Evolutionary conservation across 2,888 invertebrate species (phyloP), one percentile per base, ranked within the genome.

Genomic region (Steinernema scapterisci): DNA sequence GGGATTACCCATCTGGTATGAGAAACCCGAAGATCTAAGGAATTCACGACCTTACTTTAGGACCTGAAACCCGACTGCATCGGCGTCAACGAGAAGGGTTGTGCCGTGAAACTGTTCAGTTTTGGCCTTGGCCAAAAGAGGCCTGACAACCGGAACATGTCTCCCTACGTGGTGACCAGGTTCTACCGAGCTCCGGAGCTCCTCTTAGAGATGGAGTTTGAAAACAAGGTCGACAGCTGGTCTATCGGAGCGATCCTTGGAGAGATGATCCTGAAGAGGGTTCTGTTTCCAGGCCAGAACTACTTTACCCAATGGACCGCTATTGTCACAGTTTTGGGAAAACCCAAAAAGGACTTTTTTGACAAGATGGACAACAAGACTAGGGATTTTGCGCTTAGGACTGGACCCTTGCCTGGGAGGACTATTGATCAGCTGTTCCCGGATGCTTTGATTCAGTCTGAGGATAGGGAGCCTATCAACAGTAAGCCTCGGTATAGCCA

Each of bases 21-120:
- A 48, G 19, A 44, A 44, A 44, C 45, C 45, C 45, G 45, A 7
- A 44, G n/a, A n/a, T n/a, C n/a, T n/a, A n/a, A n/a, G n/a, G n/a
- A n/a, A n/a, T n/a, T n/a, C n/a, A n/a, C n/a, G n/a, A n/a, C n/a
- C n/a, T n/a, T n/a, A 23, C 31, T 63, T 13, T 27, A 63, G 63
- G 63, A 71, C 27, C 27, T 71, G 45, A 63, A 63, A 31, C 63
- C 63, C 31, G 63, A 63, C 63, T 25, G 27, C 63, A 63, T 63
- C 16, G 63, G 63, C 27, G 31, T 63, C 31, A 63, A 27, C 31
- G 63, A 63, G 7, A 25, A 31, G 31, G 63, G 63, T 31, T 71
- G 71, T 27, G 63, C 7, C 16, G 38, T 63, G 13, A 63, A 63
- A 31, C 63, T 63, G 5, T 27, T 63, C 16, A 31, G 27, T 13